These are phyloP conservation scores for Philonicus albiceps DNA, from an alignment of 2,888 invertebrate genomes.

Conservation along the genomic window DNA sequence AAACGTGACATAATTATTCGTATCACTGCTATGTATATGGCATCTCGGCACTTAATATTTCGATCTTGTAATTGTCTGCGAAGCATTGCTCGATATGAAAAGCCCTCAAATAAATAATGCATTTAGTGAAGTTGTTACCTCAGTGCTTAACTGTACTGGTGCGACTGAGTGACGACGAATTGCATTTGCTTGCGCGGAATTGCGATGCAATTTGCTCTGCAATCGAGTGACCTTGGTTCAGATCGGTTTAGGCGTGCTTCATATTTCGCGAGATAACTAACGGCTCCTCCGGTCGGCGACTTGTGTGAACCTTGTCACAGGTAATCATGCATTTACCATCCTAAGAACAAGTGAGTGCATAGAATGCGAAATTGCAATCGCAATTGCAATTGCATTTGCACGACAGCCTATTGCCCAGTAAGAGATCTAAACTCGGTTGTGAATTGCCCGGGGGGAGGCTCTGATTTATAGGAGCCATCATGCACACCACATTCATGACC, in stretches of 20 bases:
- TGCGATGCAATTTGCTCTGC: neutral
- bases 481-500: constrained; percentile 25
- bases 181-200: neutral
- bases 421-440: neutral
- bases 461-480: constrained; percentile 3
- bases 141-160: neutral
- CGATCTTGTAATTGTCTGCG: neutral
- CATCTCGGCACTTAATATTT: neutral
- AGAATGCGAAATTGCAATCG: constrained; percentile 55
- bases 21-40: neutral
- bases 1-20: neutral
- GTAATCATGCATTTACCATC: constrained; percentile 55
- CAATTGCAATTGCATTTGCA: neutral
- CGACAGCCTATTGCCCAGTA: neutral
- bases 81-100: neutral
- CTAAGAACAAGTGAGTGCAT: constrained; percentile 61
- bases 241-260: constrained; percentile 20
- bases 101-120: constrained; percentile 9
- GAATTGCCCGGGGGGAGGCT: neutral
- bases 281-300: constrained; percentile 16
- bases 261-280: constrained; percentile 16
- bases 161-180: neutral
- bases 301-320: constrained; percentile 24
- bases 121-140: neutral
- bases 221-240: constrained; percentile 12